These are phyloP conservation scores for Pteromalus puparum DNA, from an alignment of 1,140 invertebrate species.

Conservation along the genomic window DNA sequence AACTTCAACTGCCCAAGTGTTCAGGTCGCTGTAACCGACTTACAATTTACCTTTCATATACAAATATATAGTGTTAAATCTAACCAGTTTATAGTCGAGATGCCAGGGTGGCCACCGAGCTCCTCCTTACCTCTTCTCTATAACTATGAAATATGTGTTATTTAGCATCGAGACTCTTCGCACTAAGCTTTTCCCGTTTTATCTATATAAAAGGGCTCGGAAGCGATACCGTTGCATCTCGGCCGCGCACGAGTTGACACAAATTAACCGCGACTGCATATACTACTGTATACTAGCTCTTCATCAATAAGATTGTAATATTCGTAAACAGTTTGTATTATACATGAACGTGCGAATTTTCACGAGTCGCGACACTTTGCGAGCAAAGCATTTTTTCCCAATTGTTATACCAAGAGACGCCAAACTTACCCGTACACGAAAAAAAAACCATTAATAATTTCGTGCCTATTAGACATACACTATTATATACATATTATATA, in stretches of 20 bases:
- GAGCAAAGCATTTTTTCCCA: slow-evolving; percentile 17
- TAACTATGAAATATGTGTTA: neutral
- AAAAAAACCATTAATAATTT: slow-evolving; percentile 13
- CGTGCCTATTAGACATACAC: slow-evolving; percentile 12
- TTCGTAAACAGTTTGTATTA: slow-evolving; percentile 56
- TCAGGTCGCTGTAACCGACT: slow-evolving; percentile 58
- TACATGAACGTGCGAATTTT: slow-evolving; percentile 40
- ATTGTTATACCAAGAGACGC: neutral
- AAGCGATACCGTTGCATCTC: slow-evolving; percentile 46
- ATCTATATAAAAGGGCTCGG: neutral
- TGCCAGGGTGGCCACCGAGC: slow-evolving; percentile 5
- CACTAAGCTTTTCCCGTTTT: neutral
- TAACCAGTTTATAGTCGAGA: slow-evolving; percentile 42
- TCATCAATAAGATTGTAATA: slow-evolving; percentile 50
- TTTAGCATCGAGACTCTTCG: neutral
- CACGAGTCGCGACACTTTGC: slow-evolving; percentile 12
- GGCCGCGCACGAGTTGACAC: slow-evolving; percentile 32
- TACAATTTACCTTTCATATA: slow-evolving; percentile 33
- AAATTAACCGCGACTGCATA: slow-evolving; percentile 50
- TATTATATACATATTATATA: neutral
- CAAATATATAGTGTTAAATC: slow-evolving; percentile 23
- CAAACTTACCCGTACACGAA: slow-evolving; percentile 4
- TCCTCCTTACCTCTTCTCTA: neutral
- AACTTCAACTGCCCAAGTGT: slow-evolving; percentile 66
- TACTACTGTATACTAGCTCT: slow-evolving; percentile 43